Evolutionary conservation across 2,113 vertebrate species (phyloP), one percentile per base, ranked within the genome.

Genomic region (Antigone vipio): DNA sequence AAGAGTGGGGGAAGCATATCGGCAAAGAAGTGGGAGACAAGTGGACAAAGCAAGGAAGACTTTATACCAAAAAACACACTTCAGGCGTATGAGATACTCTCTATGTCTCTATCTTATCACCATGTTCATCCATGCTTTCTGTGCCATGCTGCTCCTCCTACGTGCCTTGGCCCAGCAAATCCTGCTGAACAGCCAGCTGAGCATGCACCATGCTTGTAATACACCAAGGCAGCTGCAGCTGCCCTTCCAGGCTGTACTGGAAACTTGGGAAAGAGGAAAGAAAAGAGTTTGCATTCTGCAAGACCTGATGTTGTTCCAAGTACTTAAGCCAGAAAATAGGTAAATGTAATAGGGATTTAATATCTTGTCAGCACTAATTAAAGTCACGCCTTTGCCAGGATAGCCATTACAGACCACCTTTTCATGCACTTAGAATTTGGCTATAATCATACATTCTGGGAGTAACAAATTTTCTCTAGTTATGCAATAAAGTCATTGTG

Each of bases 311-410:
- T 34, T 64, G 30, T 81, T 89, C 77, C 87, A 91, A 91, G 11
- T 52, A 35, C 40, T 64, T 72, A 21, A 88, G 80, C 24, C 44
- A 85, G 60, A 89, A 88, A 88, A 53, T 15, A 85, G 82, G 62
- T 83, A 90, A 89, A 35, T 16, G 66, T 87, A 72, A 74, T 45
- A 56, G 56, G 34, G 64, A 60, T 87, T 89, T 94, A 72, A 79
- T 92, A 79, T 79, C 87, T 88, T 83, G 79, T 94, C 87, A 85
- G 50, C 29, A 29, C 34, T 87, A 93, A 91, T 91, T 88, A 87
- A 88, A 87, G 16, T 78, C 15, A 72, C 15, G 24, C n/a, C 15
- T 81, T 86, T 93, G 89, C 80, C 94, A 96, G 80, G 23, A 85
- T 88, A 91, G 52, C 40, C 66, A 85, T 91, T 93, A 56, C 34